These are phyloP conservation scores for Hybos culiciformis DNA, from an alignment of 2,888 invertebrate species.

Conservation along the genomic window DNA sequence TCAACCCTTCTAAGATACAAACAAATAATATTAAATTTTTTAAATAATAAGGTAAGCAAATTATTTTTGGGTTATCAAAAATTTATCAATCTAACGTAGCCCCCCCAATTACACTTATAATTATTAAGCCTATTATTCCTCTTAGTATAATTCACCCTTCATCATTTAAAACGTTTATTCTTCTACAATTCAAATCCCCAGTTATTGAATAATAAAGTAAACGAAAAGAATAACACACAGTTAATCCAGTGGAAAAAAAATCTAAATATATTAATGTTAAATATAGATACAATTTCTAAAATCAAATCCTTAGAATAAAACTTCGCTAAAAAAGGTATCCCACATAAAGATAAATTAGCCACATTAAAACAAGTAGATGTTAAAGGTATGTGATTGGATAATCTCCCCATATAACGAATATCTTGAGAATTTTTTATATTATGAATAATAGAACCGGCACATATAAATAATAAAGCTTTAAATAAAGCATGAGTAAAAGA, in stretches of 20 bases:
- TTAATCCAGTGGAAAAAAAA: conserved; percentile 44
- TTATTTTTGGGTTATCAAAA: conserved; percentile 39
- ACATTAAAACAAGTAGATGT: conserved; percentile 42
- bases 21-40: conserved; percentile 42
- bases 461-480: conserved; percentile 61
- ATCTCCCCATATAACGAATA: conserved; percentile 47
- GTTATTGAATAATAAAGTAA: conserved; percentile 42
- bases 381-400: conserved; percentile 39
- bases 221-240: conserved; percentile 43
- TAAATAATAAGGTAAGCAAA: conserved; percentile 40
- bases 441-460: conserved; percentile 57
- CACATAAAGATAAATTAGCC: conserved; percentile 47
- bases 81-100: conserved; percentile 42
- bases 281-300: conserved; percentile 43
- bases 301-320: conserved; percentile 53
- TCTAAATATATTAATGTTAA: conserved; percentile 40
- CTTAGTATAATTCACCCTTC: conserved; percentile 39
- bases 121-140: conserved; percentile 29
- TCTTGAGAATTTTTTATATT: conserved; percentile 48
- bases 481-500: conserved; percentile 60
- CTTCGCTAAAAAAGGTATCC: conserved; percentile 48
- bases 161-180: conserved; percentile 39
- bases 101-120: conserved; percentile 37
- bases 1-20: conserved; percentile 33
- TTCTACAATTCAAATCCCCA: conserved; percentile 38